Conservation (phyloP, 2,113 vertebrate species). For the Axis porcinus region DNA sequence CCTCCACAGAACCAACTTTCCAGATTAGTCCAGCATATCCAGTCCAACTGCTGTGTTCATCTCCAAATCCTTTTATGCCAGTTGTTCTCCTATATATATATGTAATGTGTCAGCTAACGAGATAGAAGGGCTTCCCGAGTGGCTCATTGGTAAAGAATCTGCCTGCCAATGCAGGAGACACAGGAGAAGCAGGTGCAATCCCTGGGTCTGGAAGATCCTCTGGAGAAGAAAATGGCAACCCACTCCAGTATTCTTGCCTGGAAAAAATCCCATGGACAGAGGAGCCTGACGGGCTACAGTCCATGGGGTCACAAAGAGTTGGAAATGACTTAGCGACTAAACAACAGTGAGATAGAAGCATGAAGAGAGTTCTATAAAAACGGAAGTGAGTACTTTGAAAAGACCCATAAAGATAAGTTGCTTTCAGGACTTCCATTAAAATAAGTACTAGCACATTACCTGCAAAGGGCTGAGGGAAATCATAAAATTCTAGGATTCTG, state of each 20-base stretch:
- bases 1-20: neutral
- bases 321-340: neutral
- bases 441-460: neutral
- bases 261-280: neutral
- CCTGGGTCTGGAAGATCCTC: neutral
- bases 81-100: neutral
- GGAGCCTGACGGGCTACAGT: neutral
- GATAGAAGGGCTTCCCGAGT: neutral
- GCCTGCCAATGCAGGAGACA: neutral
- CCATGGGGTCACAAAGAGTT: neutral
- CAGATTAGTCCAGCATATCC: neutral
- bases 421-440: neutral
- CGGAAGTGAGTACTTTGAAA: neutral
- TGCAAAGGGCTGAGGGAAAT: neutral
- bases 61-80: neutral
- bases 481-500: neutral
- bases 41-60: neutral
- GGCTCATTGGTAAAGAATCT: neutral
- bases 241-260: neutral
- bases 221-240: neutral
- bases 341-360: neutral
- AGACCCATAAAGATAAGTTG: neutral
- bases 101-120: neutral
- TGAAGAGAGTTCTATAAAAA: neutral
- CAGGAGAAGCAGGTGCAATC: fast-evolving